Evolutionary conservation across 1,140 invertebrate species (phyloP).

Genomic region (Cydia strobilella): DNA sequence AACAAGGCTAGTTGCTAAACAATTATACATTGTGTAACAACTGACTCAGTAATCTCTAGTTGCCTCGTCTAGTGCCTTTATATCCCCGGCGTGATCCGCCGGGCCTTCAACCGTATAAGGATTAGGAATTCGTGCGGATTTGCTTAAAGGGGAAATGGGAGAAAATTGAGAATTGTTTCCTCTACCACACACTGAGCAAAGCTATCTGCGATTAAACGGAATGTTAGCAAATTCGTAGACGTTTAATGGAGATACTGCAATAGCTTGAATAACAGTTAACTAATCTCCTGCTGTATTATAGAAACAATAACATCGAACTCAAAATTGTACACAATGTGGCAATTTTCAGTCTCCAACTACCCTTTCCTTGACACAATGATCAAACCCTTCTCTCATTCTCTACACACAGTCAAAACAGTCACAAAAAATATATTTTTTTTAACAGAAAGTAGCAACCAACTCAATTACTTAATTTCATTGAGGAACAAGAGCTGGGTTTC

Average conservation of each 20-base stretch:
- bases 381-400: no score
- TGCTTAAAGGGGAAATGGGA: slow-evolving; percentile 63
- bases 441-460: slow-evolving; percentile 27
- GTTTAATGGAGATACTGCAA: no score
- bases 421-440: slow-evolving; percentile 48
- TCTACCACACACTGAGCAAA: slow-evolving; percentile 56
- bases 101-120: slow-evolving; percentile 60
- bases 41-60: slow-evolving; percentile 9
- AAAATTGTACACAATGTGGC: no score
- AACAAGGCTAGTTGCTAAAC: not conserved
- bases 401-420: slow-evolving; percentile 22
- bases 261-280: no score
- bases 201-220: slow-evolving; percentile 44
- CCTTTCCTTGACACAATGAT: no score
- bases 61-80: slow-evolving; percentile 51
- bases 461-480: not conserved
- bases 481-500: slow-evolving; percentile 45
- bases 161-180: slow-evolving; percentile 71
- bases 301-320: no score
- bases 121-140: slow-evolving; percentile 72
- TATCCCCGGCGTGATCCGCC: slow-evolving; percentile 54
- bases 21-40: not conserved
- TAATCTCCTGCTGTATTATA: no score
- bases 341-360: not conserved
- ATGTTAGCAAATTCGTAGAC: slow-evolving; percentile 44